Evolutionary conservation across 2,888 invertebrate genomes (phyloP), one percentile per base, ranked within the genome.

Genomic region (Tortrix viridana): DNA sequence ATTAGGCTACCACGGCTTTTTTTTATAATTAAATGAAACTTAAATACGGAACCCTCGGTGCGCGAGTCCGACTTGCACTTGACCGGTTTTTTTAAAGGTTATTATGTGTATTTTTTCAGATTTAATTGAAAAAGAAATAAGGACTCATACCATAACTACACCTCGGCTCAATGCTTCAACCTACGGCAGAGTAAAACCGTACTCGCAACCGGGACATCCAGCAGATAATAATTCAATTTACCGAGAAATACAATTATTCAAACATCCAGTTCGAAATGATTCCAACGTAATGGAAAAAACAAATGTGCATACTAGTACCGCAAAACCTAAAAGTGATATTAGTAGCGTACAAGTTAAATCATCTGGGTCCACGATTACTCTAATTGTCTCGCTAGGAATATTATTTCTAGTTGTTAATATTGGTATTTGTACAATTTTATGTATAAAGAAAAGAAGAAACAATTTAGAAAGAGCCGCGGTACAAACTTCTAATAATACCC

Each of bases 371-470:
- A 94, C 94, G n/a, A 84, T 95, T 65, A 93, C 94, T 68, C 83
- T 95, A 55, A 86, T 95, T 47, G 92, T 95, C 50, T 93, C 93
- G 0, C 86, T 95, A 66, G 95, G 95, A 22, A 92, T 95, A 53
- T 84, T 96, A 48, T 96, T 97, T 77, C 86, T 97, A 6, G 85
- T 95, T 20, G 90, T 96, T 6, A 97, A 97, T 79, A 84, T 96
- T 12, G 93, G 94, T n/a, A 93, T 95, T 37, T 95, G 96, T 73
- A 88, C 94, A 0, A 93, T 94, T 66, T 85, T 96, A 44, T 96
- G 95, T 78, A 94, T 94, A 69, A 95, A 95, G 81, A 94, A 94
- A 74, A 92, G 94, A 65, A 93, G 92, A 78, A 80, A 93, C 22
- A 93, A 92, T 72, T 84, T 89, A 65, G 86, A 93, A 60, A 93